These are phyloP conservation scores for Cercopithecus mitis DNA, from an alignment of 2,797 vertebrate genomes.

Conservation along the genomic window DNA sequence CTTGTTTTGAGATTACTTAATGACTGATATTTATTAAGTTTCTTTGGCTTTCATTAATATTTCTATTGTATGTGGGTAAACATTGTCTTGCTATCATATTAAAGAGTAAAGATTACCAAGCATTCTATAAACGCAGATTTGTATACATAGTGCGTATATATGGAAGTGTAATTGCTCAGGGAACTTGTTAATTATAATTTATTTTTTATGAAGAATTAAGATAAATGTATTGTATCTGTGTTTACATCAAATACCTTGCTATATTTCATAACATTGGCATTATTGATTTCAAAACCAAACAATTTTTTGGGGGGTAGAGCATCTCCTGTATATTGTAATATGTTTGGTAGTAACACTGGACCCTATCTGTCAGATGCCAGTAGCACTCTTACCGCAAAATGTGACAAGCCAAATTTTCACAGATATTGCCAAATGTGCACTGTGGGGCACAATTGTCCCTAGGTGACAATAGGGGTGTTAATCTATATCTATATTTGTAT, in stretches of 20 bases:
- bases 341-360: not conserved
- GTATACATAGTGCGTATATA: not conserved
- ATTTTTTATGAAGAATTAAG: not conserved
- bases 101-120: not conserved
- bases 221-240: not conserved
- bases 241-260: not conserved
- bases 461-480: too few relatives aligned
- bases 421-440: not conserved
- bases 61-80: not conserved
- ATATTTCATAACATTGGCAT: not conserved
- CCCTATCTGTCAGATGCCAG: not conserved
- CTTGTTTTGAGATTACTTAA: not conserved
- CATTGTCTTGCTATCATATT: not conserved
- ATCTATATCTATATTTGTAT: not conserved
- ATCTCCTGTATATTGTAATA: too few relatives aligned
- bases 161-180: not conserved
- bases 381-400: not conserved
- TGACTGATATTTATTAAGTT: too few relatives aligned
- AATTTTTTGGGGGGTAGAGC: not conserved
- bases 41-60: not conserved
- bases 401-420: not conserved
- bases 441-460: not conserved
- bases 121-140: not conserved
- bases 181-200: not conserved
- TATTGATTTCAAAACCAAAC: not conserved